Conservation (phyloP, 2,113 vertebrate genomes). For the Corythaeola cristata region DNA sequence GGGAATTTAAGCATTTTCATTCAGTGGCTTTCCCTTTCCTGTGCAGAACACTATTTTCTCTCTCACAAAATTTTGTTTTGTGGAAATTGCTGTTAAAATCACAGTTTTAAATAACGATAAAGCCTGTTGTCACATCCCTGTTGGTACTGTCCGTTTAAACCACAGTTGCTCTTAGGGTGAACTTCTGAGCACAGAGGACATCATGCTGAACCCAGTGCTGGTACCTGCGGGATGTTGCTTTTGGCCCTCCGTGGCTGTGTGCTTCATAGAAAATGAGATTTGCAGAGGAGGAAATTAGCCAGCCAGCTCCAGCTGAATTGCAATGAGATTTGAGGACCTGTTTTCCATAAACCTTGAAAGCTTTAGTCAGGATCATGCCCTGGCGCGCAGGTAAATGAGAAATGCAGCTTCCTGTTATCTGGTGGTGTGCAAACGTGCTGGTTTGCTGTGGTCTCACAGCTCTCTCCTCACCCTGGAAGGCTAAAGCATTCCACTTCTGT, state of each 20-base stretch:
- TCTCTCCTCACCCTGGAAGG: not conserved
- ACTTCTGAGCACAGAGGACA: not conserved
- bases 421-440: not conserved
- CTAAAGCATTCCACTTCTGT: not conserved
- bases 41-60: not conserved
- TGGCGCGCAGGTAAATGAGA: not conserved
- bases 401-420: not conserved
- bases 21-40: not conserved
- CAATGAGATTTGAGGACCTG: not conserved
- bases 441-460: not conserved
- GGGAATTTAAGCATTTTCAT: not conserved
- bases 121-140: not conserved
- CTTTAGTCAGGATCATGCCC: not conserved
- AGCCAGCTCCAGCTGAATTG: not conserved
- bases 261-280: not conserved
- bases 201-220: not conserved
- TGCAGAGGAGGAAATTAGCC: conserved; percentile 6
- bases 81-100: not conserved
- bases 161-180: not conserved
- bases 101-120: not conserved
- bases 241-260: not conserved
- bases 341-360: not conserved
- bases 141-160: not conserved
- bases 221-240: not conserved
- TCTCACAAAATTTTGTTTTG: not conserved